A percentile compares a stretch with the other conserved stretches of the same genome.
Evolutionary conservation across 2,113 vertebrate genomes (phyloP).

Genomic region (Willisornis vidua): DNA sequence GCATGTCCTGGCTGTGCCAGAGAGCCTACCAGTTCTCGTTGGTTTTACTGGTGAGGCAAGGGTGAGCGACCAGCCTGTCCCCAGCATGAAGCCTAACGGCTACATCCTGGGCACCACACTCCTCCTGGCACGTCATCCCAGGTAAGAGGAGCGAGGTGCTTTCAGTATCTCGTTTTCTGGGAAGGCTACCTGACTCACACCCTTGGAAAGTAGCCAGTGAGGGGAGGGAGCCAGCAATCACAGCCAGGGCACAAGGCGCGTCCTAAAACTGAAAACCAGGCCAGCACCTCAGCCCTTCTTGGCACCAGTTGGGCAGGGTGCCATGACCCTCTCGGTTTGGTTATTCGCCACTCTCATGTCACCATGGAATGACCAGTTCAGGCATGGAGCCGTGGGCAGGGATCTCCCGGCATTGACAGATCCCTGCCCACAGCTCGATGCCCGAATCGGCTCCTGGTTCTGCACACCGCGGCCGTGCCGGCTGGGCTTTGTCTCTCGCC

Average conservation of each 20-base stretch:
- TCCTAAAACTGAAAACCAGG: background rate
- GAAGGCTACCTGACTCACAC: background rate
- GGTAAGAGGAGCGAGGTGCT: background rate
- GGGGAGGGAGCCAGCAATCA: background rate
- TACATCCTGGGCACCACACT: background rate
- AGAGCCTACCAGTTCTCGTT: background rate
- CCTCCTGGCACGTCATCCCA: background rate
- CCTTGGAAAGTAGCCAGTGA: background rate
- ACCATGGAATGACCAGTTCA: background rate
- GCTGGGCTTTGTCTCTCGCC: slow-evolving; percentile 50
- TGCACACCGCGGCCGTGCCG: background rate
- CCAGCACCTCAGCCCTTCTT: background rate
- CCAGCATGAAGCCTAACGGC: background rate
- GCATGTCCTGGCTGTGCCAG: background rate
- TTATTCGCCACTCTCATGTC: background rate
- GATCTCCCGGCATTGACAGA: background rate
- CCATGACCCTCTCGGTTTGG: background rate
- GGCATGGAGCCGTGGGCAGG: background rate
- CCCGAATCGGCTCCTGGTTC: background rate
- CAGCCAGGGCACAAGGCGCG: background rate
- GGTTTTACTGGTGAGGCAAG: background rate
- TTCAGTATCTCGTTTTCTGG: background rate
- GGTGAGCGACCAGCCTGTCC: background rate
- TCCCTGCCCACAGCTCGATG: background rate
- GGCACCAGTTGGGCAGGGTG: background rate